These are phyloP conservation scores for Ptychochromis oligacanthus DNA, from an alignment of 2,113 vertebrate genomes.

Conservation along the genomic window DNA sequence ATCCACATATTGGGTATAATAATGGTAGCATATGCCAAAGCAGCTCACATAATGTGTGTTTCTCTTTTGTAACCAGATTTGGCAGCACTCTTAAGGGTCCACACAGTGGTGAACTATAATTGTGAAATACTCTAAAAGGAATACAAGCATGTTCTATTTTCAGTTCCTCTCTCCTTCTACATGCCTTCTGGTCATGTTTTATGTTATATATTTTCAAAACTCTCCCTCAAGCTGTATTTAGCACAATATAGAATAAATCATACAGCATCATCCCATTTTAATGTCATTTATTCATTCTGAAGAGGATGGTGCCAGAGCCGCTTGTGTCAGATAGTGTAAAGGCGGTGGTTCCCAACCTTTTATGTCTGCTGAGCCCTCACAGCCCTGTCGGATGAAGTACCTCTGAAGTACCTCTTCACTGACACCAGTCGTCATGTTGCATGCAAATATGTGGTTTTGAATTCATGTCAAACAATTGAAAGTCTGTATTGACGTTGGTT, in stretches of 20 bases:
- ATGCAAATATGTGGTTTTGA: slow-evolving; percentile 4
- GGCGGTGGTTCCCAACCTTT: background rate
- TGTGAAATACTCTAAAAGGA: slow-evolving; percentile 63
- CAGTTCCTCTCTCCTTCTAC: slow-evolving; percentile 44
- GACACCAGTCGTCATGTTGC: background rate
- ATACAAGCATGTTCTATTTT: slow-evolving; percentile 57
- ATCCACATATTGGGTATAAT: background rate
- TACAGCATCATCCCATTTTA: slow-evolving; percentile 15
- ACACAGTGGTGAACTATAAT: slow-evolving; percentile 38
- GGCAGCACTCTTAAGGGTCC: slow-evolving; percentile 27
- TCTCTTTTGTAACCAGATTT: slow-evolving; percentile 33
- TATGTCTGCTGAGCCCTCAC: background rate
- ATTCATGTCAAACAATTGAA: slow-evolving; percentile 4
- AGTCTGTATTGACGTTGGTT: background rate
- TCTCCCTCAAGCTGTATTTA: slow-evolving; percentile 45
- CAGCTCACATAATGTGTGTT: background rate
- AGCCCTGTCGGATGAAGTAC: background rate
- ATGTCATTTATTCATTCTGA: slow-evolving; percentile 8
- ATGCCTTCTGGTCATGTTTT: slow-evolving; percentile 58
- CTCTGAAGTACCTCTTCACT: background rate
- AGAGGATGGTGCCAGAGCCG: background rate
- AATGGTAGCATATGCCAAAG: background rate
- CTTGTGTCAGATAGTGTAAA: background rate
- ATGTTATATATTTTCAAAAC: slow-evolving; percentile 42
- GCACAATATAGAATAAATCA: slow-evolving; percentile 35